Percentiles rank a stretch among this genome's conserved stretches.
Conservation (phyloP, 2,888 invertebrate genomes). For the Molorchus minor region DNA sequence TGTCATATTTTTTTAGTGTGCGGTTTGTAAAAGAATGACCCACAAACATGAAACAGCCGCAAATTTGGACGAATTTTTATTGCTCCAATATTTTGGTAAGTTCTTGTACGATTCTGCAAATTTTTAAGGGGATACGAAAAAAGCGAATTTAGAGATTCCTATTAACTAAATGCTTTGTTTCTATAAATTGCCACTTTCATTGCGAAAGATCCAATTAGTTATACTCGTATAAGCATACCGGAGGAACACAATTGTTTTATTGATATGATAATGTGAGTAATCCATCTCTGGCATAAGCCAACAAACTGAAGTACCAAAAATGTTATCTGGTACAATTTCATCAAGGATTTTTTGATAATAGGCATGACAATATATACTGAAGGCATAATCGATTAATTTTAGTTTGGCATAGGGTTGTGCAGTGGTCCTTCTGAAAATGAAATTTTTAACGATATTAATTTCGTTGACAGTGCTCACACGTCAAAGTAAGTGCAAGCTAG, state of each 20-base stretch:
- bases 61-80: no score
- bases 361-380: not conserved
- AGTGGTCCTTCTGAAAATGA: not conserved
- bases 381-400: not conserved
- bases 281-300: not conserved
- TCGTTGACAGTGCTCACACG: not conserved
- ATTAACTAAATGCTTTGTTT: not conserved
- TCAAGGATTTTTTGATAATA: not conserved
- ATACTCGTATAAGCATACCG: not conserved
- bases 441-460: not conserved
- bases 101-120: no score
- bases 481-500: conserved; percentile 14
- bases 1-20: no score
- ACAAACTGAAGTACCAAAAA: not conserved
- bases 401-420: not conserved
- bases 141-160: no score
- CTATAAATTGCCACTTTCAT: not conserved
- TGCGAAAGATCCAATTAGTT: not conserved
- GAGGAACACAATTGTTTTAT: no score
- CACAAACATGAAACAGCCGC: no score
- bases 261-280: not conserved
- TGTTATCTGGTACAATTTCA: not conserved
- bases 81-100: no score
- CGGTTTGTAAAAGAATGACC: no score
- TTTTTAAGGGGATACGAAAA: no score